Base-by-base conservation (phyloP, 2,888 invertebrate species). In the Dolomedes plantarius region DNA sequence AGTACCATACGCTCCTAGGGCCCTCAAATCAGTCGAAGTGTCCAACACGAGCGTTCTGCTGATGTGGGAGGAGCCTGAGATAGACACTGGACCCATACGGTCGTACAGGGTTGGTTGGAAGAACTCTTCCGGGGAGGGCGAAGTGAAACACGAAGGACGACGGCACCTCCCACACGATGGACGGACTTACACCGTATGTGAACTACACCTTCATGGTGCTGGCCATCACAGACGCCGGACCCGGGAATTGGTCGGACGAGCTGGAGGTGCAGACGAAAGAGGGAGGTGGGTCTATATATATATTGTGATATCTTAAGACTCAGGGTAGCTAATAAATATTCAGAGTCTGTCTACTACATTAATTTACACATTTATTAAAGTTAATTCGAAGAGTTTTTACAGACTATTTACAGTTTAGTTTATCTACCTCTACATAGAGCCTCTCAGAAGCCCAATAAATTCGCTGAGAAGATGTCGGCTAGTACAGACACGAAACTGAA, bases 241-340 rank as follows among this genome's bases (percentile, higher is more conserved):
- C 23, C 6, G 78, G 85, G 0, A 23, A 56, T 7, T 73, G 65
- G 67, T 73, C 85, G 1, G 16, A 36, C 7, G 3, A 16, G 23
- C 13, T 73, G 1, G 32, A 41, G 11, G 73, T 29, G 0, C 27
- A 65, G 27, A 85, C 85, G 5, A 19, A 36, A 16, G 29, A 78
- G 9, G 85, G 73, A 73, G 27, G 85, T 85, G 68, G 78, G 71
- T 36, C 6, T n/a, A n/a, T n/a, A n/a, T n/a, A n/a, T n/a, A n/a
- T n/a, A n/a, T n/a, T n/a, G n/a, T n/a, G n/a, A n/a, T n/a, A n/a
- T n/a, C n/a, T n/a, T n/a, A n/a, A n/a, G n/a, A n/a, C n/a, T n/a
- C n/a, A n/a, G n/a, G n/a, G n/a, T n/a, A n/a, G n/a, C n/a, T n/a
- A n/a, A n/a, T n/a, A n/a, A n/a, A n/a, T n/a, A n/a, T n/a, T n/a